phyloP scores from a whole-genome alignment of 2,113 vertebrate genomes.

The Atherinomorus stipes region DNA sequence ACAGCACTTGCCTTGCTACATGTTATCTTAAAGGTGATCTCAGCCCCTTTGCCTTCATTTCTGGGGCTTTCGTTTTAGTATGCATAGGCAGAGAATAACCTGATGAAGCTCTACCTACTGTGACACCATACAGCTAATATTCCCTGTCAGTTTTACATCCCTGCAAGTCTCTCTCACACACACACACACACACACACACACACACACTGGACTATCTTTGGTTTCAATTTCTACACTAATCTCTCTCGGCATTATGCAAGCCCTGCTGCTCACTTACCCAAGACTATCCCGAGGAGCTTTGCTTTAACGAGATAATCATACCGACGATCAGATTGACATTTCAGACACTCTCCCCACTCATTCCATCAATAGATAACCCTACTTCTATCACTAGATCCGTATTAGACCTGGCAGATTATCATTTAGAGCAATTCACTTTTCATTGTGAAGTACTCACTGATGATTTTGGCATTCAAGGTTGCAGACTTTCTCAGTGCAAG shows the following conservation, averaged over 20 bases:
- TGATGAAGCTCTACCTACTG: slow-evolving; percentile 60
- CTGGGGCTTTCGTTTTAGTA: slow-evolving; percentile 26
- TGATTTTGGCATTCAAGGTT: slow-evolving; percentile 64
- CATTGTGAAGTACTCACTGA: slow-evolving; percentile 66
- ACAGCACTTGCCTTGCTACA: neutral
- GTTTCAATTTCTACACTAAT: slow-evolving; percentile 73
- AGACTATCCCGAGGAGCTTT: slow-evolving; percentile 65
- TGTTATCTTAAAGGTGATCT: slow-evolving; percentile 26
- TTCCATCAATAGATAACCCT: slow-evolving; percentile 63
- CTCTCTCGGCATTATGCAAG: slow-evolving; percentile 67
- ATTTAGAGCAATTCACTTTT: slow-evolving; percentile 74
- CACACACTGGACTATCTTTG: slow-evolving; percentile 73
- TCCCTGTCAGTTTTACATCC: slow-evolving; percentile 68
- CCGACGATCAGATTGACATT: slow-evolving; percentile 76
- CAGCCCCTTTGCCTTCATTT: slow-evolving; percentile 7
- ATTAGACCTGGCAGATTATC: slow-evolving; percentile 76
- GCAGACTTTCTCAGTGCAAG: slow-evolving; percentile 59
- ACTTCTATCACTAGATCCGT: slow-evolving; percentile 66
- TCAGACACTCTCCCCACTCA: slow-evolving; percentile 71
- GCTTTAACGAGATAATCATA: slow-evolving; percentile 74
- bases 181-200: slow-evolving; percentile 60
- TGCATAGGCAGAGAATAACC: slow-evolving; percentile 50
- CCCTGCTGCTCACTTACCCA: slow-evolving; percentile 70
- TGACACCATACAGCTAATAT: slow-evolving; percentile 63
- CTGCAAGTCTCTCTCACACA: slow-evolving; percentile 46